A percentile compares a stretch with the other conserved stretches of the same genome.
These are phyloP conservation scores for Laspeyria flexula DNA, from an alignment of 2,888 invertebrate species.

Conservation along the genomic window DNA sequence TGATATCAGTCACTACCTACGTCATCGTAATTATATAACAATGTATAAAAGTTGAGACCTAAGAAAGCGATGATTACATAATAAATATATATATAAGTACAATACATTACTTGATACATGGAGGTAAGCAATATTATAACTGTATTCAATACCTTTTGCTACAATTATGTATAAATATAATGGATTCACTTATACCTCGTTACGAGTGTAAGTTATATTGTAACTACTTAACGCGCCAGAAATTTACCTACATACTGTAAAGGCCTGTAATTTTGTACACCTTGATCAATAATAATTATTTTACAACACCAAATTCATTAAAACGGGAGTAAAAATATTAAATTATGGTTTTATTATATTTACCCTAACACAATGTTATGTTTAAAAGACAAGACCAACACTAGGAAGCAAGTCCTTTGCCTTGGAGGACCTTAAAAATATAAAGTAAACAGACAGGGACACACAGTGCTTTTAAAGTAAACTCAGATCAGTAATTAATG, in stretches of 20 bases:
- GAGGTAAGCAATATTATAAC: slow-evolving; percentile 74
- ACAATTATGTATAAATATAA: slow-evolving; percentile 58
- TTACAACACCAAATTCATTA: slow-evolving; percentile 80
- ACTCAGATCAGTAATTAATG: too few species aligned
- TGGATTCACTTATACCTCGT: slow-evolving; percentile 65
- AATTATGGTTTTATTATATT: slow-evolving; percentile 61
- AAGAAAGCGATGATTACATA: slow-evolving; percentile 34
- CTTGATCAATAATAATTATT: slow-evolving; percentile 78
- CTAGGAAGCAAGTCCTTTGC: too few species aligned
- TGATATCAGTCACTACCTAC: slow-evolving; percentile 43
- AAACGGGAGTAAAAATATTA: slow-evolving; percentile 69
- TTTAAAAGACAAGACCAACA: too few species aligned
- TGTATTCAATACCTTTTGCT: slow-evolving; percentile 65
- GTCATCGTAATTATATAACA: slow-evolving; percentile 49
- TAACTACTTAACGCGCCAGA: slow-evolving; percentile 66
- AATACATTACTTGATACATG: slow-evolving; percentile 67
- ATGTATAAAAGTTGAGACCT: slow-evolving; percentile 64
- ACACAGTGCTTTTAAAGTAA: too few species aligned
- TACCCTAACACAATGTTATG: too few species aligned
- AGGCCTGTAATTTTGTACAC: slow-evolving; percentile 84
- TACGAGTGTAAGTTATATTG: slow-evolving; percentile 55
- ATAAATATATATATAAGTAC: slow-evolving; percentile 54
- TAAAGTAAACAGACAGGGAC: too few species aligned
- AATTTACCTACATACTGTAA: slow-evolving; percentile 73
- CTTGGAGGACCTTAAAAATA: too few species aligned